Evolutionary conservation across 2,113 vertebrate species (phyloP), one percentile per base, ranked within the genome.

Genomic region (Rhabdomys dilectus): DNA sequence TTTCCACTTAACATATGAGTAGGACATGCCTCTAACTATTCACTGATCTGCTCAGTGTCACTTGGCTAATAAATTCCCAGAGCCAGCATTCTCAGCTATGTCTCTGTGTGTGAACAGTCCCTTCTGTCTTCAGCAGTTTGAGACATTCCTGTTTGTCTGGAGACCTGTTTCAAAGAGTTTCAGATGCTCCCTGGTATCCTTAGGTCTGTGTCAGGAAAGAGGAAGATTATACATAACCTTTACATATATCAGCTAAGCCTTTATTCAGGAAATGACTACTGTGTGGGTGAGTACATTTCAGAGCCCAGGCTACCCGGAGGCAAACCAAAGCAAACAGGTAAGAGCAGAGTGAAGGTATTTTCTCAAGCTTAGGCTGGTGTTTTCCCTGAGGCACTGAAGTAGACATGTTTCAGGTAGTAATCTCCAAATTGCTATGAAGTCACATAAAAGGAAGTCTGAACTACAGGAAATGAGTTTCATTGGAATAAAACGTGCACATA

Each of bases 151-250:
- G 73, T 62, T 51, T 10, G 91, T 60, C 22, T 60, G n/a, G 66
- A 53, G n/a, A 24, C 19, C 16, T 4, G 10, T 16, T 90, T 68
- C 7, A 70, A n/a, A 73, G 39, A 0, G 24, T 15, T 36, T 68
- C 56, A 7, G 53, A 45, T 70, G 1, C 31, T 73, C 26, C 13
- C 45, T 86, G 4, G 17, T 45, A 51, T 68, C 26, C 4, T 5
- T 15, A 13, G 42, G 24, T 48, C n/a, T 68, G 36, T 75, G 21
- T 16, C 2, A 16, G 72, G 26, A 48, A 73, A 80, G 29, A 84
- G 22, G 3, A 45, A 11, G 56, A 11, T 1, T 1, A 0, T 48
- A 26, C 1, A 0, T n/a, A 26, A 39, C 0, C 13, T 64, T 39
- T 60, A 45, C 12, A 5, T n/a, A 4, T 62, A 80, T 39, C 9